A percentile compares a stretch with the other conserved stretches of the same genome.
These are phyloP conservation scores for Macroglossus sobrinus DNA, from an alignment of 2,113 vertebrate species.

Conservation along the genomic window DNA sequence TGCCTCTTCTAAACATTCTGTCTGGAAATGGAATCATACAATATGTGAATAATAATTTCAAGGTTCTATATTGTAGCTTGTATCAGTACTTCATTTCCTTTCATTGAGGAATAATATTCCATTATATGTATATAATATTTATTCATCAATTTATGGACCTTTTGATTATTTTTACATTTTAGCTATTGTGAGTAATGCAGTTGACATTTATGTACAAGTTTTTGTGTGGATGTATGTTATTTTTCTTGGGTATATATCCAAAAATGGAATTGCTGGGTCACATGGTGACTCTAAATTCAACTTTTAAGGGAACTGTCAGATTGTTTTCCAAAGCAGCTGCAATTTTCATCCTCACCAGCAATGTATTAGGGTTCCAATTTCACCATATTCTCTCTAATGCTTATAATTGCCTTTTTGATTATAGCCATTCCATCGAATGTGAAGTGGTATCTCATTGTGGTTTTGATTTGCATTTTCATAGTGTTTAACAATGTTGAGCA, in stretches of 20 bases:
- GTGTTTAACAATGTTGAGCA: background rate
- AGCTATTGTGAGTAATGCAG: background rate
- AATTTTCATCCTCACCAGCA: background rate
- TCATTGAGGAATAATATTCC: background rate
- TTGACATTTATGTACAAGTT: background rate
- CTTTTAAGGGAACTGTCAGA: background rate
- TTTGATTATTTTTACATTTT: background rate
- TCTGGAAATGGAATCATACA: background rate
- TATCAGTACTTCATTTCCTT: background rate
- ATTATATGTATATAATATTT: background rate
- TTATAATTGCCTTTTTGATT: constrained; percentile 2
- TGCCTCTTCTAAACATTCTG: constrained; percentile 14
- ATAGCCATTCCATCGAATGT: background rate
- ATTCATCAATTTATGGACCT: background rate
- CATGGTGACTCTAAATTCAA: background rate
- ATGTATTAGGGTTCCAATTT: background rate
- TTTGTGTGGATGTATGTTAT: background rate
- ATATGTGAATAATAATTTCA: background rate
- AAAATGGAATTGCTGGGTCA: background rate
- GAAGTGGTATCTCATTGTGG: background rate
- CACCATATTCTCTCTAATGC: background rate
- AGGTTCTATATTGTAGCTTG: background rate
- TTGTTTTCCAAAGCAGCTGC: constrained; percentile 3
- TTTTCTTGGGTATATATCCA: background rate
- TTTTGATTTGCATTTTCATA: constrained; percentile 11